These are phyloP conservation scores for Tenrec ecaudatus DNA, from an alignment of 2,113 vertebrate genomes.

Conservation along the genomic window DNA sequence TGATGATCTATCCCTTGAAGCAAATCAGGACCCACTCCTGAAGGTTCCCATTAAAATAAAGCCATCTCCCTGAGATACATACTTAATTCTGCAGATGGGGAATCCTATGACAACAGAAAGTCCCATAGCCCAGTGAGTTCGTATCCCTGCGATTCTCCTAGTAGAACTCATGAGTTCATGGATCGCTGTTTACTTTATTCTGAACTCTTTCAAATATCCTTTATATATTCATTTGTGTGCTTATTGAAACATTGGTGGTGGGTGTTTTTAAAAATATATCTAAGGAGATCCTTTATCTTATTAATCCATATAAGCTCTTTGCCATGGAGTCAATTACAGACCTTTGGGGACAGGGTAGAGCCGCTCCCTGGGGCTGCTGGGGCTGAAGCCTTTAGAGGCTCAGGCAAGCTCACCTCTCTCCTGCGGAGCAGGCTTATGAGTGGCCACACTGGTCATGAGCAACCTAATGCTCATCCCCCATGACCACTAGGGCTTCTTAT, in stretches of 20 bases:
- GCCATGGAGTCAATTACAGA: too few relatives aligned
- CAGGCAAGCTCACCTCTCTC: too few relatives aligned
- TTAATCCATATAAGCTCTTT: not conserved
- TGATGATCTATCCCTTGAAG: conserved; percentile 36
- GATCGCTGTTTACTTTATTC: conserved; percentile 48
- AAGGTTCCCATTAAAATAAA: conserved; percentile 45
- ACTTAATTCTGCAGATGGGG: conserved; percentile 56
- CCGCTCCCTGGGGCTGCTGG: too few relatives aligned
- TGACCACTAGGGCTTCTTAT: too few relatives aligned
- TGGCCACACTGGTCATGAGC: too few relatives aligned
- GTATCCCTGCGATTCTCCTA: conserved; percentile 43
- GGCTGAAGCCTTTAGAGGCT: too few relatives aligned
- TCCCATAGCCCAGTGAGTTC: not conserved
- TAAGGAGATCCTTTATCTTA: not conserved
- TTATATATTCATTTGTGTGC: not conserved
- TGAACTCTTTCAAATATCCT: conserved; percentile 27
- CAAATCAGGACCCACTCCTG: conserved; percentile 40
- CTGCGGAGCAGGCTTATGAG: too few relatives aligned
- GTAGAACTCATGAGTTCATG: not conserved
- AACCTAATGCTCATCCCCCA: too few relatives aligned
- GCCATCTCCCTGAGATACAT: conserved; percentile 45
- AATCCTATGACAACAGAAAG: conserved; percentile 43
- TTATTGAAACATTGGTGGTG: not conserved
- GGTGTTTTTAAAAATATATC: not conserved
- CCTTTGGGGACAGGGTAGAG: too few relatives aligned